Conservation (phyloP, 1,140 invertebrate genomes). For the Phymastichus coffea region DNA sequence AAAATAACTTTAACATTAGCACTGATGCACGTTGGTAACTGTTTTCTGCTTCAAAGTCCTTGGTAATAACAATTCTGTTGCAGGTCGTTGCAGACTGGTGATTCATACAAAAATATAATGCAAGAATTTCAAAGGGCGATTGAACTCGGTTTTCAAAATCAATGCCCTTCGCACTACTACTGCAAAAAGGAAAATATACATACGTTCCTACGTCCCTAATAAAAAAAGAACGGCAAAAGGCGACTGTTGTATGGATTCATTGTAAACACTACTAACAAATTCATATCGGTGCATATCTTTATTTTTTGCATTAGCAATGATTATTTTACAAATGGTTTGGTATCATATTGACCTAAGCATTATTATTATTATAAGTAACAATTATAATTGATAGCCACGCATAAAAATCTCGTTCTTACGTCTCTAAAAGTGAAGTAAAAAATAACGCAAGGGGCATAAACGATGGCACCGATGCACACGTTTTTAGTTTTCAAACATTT, state of each 20-base stretch:
- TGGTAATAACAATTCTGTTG: conserved; percentile 15
- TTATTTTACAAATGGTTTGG: conserved; percentile 27
- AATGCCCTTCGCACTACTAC: conserved; percentile 49
- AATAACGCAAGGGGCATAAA: not conserved
- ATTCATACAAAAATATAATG: conserved; percentile 50
- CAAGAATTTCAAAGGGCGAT: conserved; percentile 49
- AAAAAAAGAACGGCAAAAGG: conserved; percentile 23
- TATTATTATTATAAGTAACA: conserved; percentile 24
- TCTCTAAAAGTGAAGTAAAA: conserved; percentile 9
- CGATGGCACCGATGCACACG: not conserved
- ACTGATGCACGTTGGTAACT: not conserved
- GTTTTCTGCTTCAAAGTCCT: not conserved
- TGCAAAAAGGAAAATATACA: conserved; percentile 53
- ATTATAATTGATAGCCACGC: conserved; percentile 13
- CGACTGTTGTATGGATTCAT: conserved; percentile 10
- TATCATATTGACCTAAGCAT: conserved; percentile 18
- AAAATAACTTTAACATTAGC: not conserved
- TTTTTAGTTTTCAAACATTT: not conserved
- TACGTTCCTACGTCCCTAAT: conserved; percentile 43
- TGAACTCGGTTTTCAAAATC: conserved; percentile 44
- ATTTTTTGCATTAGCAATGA: conserved; percentile 27
- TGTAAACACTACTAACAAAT: conserved; percentile 17
- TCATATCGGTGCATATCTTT: conserved; percentile 26
- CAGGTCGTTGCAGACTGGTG: conserved; percentile 35
- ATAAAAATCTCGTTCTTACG: conserved; percentile 9